Conservation (phyloP, 2,797 vertebrate genomes). For the Babyrousa celebensis region DNA sequence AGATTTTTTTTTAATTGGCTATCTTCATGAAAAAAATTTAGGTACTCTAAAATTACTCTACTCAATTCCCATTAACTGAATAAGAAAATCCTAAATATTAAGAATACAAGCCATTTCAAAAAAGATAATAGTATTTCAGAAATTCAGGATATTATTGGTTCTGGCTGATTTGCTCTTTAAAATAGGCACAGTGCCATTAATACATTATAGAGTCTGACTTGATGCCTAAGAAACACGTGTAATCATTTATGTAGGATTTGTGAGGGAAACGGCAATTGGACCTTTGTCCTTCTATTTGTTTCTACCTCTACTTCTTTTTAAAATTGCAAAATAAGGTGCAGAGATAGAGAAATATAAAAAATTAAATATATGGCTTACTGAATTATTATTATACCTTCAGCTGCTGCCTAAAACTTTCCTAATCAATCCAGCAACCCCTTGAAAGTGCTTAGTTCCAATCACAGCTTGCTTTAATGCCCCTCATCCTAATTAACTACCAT, state of each 20-base stretch:
- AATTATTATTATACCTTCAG: not conserved
- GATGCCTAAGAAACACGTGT: not conserved
- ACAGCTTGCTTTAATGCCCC: not conserved
- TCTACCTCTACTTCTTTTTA: not conserved
- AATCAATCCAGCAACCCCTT: not conserved
- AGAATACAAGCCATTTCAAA: not conserved
- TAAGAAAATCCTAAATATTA: not conserved
- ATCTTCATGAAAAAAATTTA: slow-evolving; percentile 22
- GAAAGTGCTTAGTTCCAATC: not conserved
- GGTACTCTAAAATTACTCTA: not conserved
- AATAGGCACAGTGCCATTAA: not conserved
- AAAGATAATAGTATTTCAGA: not conserved
- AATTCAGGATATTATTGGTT: not conserved
- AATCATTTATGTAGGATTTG: not conserved
- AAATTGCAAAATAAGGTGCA: slow-evolving; percentile 20
- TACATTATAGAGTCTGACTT: not conserved
- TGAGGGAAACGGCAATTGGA: not conserved
- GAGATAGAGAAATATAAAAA: not conserved
- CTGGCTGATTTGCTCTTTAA: slow-evolving; percentile 27
- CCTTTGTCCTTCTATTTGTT: not conserved
- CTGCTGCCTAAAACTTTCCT: not conserved
- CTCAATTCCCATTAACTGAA: not conserved
- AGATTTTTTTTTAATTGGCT: not conserved
- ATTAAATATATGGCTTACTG: not conserved
- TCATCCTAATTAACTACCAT: not conserved